Percentiles rank a stretch among this genome's conserved stretches.
These are phyloP conservation scores for Urechis unicinctus DNA, from an alignment of 2,888 invertebrate genomes.

Conservation along the genomic window DNA sequence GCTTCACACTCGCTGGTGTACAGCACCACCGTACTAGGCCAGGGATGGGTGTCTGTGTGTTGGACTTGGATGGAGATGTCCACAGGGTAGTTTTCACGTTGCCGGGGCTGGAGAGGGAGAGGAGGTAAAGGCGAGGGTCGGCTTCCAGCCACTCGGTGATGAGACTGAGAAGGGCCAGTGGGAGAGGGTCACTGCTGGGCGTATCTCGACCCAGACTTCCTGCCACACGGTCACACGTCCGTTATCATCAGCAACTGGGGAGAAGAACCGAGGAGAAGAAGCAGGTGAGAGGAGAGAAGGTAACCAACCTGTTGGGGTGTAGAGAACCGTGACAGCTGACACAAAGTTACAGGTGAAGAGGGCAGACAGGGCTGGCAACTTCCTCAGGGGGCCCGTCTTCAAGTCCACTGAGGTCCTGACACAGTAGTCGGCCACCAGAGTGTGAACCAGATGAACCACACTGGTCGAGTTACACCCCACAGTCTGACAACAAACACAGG, in stretches of 20 bases:
- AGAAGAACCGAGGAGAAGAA: too few species aligned
- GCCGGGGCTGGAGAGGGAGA: slow-evolving; percentile 14
- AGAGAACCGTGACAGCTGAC: slow-evolving; percentile 76
- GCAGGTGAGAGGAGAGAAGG: too few species aligned
- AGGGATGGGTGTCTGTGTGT: slow-evolving; percentile 21
- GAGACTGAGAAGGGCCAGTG: slow-evolving; percentile 13
- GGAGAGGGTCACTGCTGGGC: too few species aligned
- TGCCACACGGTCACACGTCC: too few species aligned
- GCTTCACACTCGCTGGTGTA: not conserved
- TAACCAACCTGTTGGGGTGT: slow-evolving; percentile 51
- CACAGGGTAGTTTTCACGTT: slow-evolving; percentile 13
- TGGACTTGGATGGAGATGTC: slow-evolving; percentile 22
- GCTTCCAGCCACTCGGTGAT: slow-evolving; percentile 17
- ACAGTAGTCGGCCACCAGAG: slow-evolving; percentile 76
- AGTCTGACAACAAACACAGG: slow-evolving; percentile 4
- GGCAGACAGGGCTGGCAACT: slow-evolving; percentile 69
- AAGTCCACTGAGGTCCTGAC: slow-evolving; percentile 67
- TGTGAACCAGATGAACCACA: slow-evolving; percentile 50
- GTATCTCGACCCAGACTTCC: too few species aligned
- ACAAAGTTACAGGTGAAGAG: slow-evolving; percentile 83
- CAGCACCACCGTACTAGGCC: slow-evolving; percentile 20
- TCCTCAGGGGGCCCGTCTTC: slow-evolving; percentile 64
- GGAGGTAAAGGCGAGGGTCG: slow-evolving; percentile 16
- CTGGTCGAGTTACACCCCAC: slow-evolving; percentile 7
- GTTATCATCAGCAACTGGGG: too few species aligned